phyloP scores from a whole-genome alignment of 53 echinoderm and acorn worm genomes.

The Paracentrotus lividus region DNA sequence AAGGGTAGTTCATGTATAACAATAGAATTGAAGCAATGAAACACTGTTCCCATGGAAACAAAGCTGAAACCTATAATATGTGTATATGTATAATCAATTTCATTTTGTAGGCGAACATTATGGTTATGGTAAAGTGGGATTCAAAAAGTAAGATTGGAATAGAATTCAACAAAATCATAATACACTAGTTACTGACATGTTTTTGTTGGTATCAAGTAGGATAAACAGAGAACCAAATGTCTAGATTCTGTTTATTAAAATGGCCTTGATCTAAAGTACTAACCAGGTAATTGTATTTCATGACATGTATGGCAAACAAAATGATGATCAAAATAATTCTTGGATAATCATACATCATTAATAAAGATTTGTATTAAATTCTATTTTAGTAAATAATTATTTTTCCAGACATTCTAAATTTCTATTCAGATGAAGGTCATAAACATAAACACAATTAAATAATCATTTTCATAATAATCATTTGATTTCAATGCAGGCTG shows the following conservation, averaged over 20 bases:
- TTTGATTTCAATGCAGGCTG: constrained; percentile 74
- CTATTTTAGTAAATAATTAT: no score
- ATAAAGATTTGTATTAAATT: background rate
- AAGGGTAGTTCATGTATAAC: background rate
- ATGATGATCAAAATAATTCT: no score
- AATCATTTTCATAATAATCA: background rate
- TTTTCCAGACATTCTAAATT: background rate
- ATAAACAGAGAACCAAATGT: background rate
- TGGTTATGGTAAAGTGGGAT: background rate
- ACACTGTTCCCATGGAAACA: background rate
- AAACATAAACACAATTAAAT: no score
- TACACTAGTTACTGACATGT: no score
- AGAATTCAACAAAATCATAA: background rate
- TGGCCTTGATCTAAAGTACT: background rate
- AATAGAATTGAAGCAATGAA: background rate
- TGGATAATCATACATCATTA: background rate
- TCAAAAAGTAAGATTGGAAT: background rate
- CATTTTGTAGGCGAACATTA: background rate
- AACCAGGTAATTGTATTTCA: no score
- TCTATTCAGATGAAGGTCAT: background rate
- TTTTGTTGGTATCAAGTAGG: background rate
- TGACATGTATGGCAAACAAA: no score
- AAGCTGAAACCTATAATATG: background rate
- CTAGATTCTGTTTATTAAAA: background rate
- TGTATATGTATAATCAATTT: background rate